Evolutionary conservation across 2,113 vertebrate species (phyloP).

Genomic region (Chaenocephalus aceratus): DNA sequence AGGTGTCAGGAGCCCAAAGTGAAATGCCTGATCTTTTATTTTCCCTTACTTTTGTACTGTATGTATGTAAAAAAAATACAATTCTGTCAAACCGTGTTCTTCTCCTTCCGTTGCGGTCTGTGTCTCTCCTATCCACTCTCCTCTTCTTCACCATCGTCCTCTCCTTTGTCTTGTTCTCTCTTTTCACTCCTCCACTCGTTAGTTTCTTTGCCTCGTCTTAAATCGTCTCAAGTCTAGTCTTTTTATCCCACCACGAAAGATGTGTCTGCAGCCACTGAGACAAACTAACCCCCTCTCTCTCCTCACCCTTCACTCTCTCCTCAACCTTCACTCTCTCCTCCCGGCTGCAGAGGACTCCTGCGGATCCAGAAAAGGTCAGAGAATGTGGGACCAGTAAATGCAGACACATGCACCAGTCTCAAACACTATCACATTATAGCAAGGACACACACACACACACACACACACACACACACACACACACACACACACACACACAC

Average conservation of each 20-base stretch:
- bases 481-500: constrained; percentile 11
- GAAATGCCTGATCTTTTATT: too few species aligned
- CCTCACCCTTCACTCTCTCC: background rate
- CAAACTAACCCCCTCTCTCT: too few species aligned
- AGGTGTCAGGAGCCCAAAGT: too few species aligned
- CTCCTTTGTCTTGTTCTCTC: background rate
- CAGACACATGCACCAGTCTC: constrained; percentile 7
- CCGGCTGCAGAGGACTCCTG: constrained; percentile 35
- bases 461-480: background rate
- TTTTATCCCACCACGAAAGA: too few species aligned
- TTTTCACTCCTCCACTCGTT: background rate
- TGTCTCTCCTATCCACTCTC: background rate
- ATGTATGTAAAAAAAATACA: too few species aligned
- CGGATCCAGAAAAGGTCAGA: constrained; percentile 66
- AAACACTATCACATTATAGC: background rate
- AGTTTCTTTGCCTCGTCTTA: background rate
- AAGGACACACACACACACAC: constrained; percentile 3
- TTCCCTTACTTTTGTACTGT: too few species aligned
- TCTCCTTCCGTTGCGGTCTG: background rate
- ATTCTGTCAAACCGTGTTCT: background rate
- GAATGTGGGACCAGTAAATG: constrained; percentile 48
- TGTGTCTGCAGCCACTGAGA: too few species aligned
- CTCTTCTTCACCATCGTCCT: background rate
- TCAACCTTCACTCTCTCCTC: background rate
- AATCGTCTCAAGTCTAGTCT: too few species aligned